Base-by-base conservation (phyloP, 2,888 invertebrate genomes). In the Ophion obscuratus region DNA sequence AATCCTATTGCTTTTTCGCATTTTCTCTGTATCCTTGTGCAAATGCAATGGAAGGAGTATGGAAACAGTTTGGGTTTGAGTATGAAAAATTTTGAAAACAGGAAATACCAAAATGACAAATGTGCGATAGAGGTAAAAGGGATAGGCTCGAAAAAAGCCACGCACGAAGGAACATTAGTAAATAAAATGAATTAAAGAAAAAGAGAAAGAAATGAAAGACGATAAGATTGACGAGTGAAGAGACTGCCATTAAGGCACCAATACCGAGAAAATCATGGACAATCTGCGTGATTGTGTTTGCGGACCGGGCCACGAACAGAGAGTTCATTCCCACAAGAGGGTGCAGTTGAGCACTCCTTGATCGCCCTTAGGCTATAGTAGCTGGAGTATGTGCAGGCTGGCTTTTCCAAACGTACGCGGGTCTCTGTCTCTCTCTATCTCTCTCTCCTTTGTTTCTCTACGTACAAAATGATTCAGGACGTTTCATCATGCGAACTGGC, bases 291-390 rank as follows among this genome's bases (percentile, higher is more conserved):
- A 68, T 61, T 68, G 68, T 53, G 53, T 74, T 83, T 83, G 68
- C 62, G 68, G 62, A 59, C 27, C 9, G 61, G 6, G 57, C 27
- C 53, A 77, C 66, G 77, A 14, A 70, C 53, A 20, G 74, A 68
- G 66, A 61, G 71, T 76, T 68, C 27, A 64, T 57, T 71, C 24
- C 31, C 64, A 20, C 70, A n/a, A 59, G 62, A 20, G 14, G 20
- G 53, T n/a, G 80, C 62, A 73, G 82, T 76, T 82, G 75, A 61
- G 68, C 75, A 67, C 40, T 77, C 62, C 82, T 77, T 77, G 77
- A 77, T 83, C 82, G 82, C 66, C 27, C 64, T 80, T 66, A 66
- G 61, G 74, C 57, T 47, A 64, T 59, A 66, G 53, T 53, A 27
- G 62, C 44, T 64, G 62, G 24, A 44, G 20, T 11, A 74, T 64